Evolutionary conservation across 64 coral and sea anemone genomes (phyloP).

Genomic region (Anthopleura sola): DNA sequence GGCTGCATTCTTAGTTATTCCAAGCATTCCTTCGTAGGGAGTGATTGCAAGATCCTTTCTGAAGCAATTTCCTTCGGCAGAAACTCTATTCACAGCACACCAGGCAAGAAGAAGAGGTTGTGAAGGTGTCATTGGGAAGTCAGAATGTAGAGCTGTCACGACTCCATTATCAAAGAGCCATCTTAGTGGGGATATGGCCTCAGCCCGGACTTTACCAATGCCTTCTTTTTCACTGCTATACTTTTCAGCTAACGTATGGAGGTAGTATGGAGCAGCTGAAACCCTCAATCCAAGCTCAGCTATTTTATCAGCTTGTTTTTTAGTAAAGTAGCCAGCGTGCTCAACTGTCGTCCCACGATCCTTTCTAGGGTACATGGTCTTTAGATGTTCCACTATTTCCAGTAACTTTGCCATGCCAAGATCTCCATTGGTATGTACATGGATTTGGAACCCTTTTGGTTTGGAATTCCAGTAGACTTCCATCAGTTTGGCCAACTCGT

Average conservation of each 20-base stretch:
- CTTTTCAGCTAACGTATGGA: slow-evolving; percentile 32
- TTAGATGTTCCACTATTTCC: slow-evolving; percentile 5
- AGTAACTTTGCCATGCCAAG: slow-evolving; percentile 15
- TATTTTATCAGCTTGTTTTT: too few relatives aligned
- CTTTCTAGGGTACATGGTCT: slow-evolving; percentile 19
- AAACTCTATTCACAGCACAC: slow-evolving; percentile 17
- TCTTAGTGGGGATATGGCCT: slow-evolving; percentile 17
- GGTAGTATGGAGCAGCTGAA: slow-evolving; percentile 23
- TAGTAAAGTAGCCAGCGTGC: slow-evolving; percentile 7
- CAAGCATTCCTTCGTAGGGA: slow-evolving; percentile 15
- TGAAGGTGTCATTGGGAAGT: slow-evolving; percentile 29
- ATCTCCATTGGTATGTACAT: slow-evolving; percentile 36
- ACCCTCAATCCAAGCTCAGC: slow-evolving; percentile 8
- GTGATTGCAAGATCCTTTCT: slow-evolving; percentile 29
- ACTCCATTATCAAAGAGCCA: slow-evolving; percentile 10
- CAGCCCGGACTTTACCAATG: background rate
- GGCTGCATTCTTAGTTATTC: slow-evolving; percentile 32
- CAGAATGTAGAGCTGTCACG: slow-evolving; percentile 24
- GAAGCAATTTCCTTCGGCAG: background rate
- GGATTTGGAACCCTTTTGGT: slow-evolving; percentile 25
- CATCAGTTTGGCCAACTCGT: slow-evolving; percentile 8
- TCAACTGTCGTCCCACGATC: slow-evolving; percentile 16
- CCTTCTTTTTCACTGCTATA: slow-evolving; percentile 1
- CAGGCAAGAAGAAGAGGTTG: slow-evolving; percentile 21
- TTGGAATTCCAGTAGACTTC: slow-evolving; percentile 14